These are phyloP conservation scores for Andinoacara biseriatus DNA, from an alignment of 2,113 vertebrate species.

Conservation along the genomic window DNA sequence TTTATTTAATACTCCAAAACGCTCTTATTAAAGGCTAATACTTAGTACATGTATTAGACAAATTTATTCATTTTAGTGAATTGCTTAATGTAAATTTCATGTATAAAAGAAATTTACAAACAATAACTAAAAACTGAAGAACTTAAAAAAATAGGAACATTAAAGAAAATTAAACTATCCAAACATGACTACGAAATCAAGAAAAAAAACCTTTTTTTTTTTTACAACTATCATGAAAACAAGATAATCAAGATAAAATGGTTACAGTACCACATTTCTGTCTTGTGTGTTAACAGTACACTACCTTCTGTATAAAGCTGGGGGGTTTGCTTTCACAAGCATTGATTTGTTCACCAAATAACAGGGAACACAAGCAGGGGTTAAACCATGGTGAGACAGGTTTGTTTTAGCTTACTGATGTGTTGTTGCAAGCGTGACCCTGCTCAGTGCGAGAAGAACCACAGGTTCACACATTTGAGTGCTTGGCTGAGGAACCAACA, in stretches of 20 bases:
- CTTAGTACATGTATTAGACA: neutral
- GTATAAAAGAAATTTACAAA: neutral
- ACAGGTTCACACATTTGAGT: slow-evolving; percentile 4
- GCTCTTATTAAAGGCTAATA: neutral
- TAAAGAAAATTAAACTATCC: neutral
- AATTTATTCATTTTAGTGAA: neutral
- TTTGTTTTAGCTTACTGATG: neutral
- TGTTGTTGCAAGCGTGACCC: slow-evolving; percentile 4
- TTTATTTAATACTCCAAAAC: slow-evolving; percentile 11
- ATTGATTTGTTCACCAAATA: slow-evolving; percentile 3
- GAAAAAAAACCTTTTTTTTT: too few relatives aligned
- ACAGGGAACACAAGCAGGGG: neutral
- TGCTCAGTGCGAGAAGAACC: neutral
- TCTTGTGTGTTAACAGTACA: neutral
- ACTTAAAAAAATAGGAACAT: neutral
- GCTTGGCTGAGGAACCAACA: neutral
- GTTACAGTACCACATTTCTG: neutral
- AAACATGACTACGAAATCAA: neutral
- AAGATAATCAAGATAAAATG: neutral
- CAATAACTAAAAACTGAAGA: neutral
- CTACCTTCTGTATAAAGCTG: neutral
- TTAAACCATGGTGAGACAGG: neutral
- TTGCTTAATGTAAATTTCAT: neutral
- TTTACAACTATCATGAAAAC: neutral
- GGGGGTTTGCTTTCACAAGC: neutral